Evolutionary conservation across 2,888 invertebrate species (phyloP), one percentile per base, ranked within the genome.

Genomic region (Eupeodes latifasciatus): DNA sequence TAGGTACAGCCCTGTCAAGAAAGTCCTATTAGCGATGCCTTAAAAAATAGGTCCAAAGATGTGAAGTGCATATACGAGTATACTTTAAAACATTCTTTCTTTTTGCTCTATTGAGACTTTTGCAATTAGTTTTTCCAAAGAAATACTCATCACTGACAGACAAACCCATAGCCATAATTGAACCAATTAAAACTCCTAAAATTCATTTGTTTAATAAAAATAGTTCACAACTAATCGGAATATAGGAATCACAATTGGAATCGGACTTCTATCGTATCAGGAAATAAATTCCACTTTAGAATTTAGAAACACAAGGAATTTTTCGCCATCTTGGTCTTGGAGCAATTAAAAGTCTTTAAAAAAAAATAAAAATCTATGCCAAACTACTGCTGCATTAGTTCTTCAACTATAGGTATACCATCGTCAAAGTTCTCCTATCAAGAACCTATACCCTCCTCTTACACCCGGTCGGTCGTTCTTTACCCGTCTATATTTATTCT

Each of bases 291-390:
- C 51, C 69, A 27, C 53, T 14, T 71, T 34, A 34, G 34, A 59
- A n/a, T 27, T 19, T 1, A 5, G 4, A 5, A 2, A 57, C 5
- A 14, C 27, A 61, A 34, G n/a, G 61, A 19, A 62, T 36, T 40
- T 6, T 34, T 59, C 36, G 12, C 49, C 12, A n/a, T 36, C 16
- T 69, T 49, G 12, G 9, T 40, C 5, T 40, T 9, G 14, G 47
- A 51, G 49, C 34, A 69, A 72, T 44, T 27, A 80, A 80, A 55
- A 36, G 34, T 55, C 14, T 16, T 57, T 36, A 47, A 57, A 59
- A 59, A 59, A 59, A 40, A 7, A 5, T 40, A 40, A 4, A 40
- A 57, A 59, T 74, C 64, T 80, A 19, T 80, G 80, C 72, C 80
- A 75, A 75, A 40, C 57, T 36, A 67, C 27, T 47, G n/a, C 61